Base-by-base conservation (phyloP, 92 coral and sea anemone genomes). In the Siderastrea radians region DNA sequence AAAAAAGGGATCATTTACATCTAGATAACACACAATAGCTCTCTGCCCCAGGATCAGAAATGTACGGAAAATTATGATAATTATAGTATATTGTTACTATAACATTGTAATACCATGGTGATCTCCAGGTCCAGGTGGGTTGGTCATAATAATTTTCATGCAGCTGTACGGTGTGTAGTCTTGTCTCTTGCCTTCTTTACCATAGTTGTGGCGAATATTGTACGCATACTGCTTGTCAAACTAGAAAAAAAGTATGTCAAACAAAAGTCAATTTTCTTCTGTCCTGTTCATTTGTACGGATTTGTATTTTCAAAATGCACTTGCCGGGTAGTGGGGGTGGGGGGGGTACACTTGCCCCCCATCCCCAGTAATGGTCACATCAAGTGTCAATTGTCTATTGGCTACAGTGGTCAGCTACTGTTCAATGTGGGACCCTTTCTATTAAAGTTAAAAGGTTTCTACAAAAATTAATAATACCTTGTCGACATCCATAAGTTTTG, bases 161-260 rank as follows among this genome's bases (percentile, higher is more conserved):
- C 99, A 97, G 84, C 98, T 97, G 89, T 89, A 97, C 3, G 99
- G 99, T 3, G 99, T 97, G 85, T 97, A 97, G 86, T 97, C 97
- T 48, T 95, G 93, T 75, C 99, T 86, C 70, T 95, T 95, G 62
- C 99, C 99, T 86, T 97, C 99, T 54, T 97, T 97, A 68, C 99
- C 99, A 71, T 93, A 97, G 85, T 92, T 97, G 80, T 97, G 99
- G 16, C 99, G 98, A 67, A 97, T 94, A 79, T 94, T 95, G 89
- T 97, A 97, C 3, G 99, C 94, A 75, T 97, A 95, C 74, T 94
- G 97, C 86, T 97, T 97, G 84, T 97, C 98, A 94, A 97, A 97
- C 99, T 97, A 92, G 12, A 86, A 47, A 11, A 77, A 15, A 46
- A 74, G 11, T 26, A 59, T 57, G 15, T 55, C 19, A 53, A 58